Evolutionary conservation across 2,888 invertebrate species (phyloP), one percentile per base, ranked within the genome.

Genomic region (Eilema depressum): DNA sequence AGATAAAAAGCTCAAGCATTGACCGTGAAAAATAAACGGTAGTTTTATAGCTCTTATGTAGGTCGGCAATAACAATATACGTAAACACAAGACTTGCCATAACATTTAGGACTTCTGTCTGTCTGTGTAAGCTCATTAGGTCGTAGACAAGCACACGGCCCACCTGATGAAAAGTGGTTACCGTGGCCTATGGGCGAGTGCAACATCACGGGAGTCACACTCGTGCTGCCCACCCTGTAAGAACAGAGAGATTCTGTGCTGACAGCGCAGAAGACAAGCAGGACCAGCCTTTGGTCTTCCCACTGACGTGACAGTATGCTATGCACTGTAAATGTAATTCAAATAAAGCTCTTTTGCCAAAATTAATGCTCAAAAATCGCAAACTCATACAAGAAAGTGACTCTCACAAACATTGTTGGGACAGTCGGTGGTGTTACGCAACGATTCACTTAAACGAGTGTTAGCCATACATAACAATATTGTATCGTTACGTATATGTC

Each of bases 1-100:
- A 63, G 26, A 63, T 26, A 20, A 41, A 63, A 63, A 63, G n/a
- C 33, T 37, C 26, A 41, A 41, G 41, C 68, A 63, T 26, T 63
- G 41, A 26, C 63, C 63, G 63, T 63, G 41, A 41, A 63, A 41
- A 41, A 17, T 17, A 63, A 37, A 37, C 63, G 41, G 20, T 63
- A 63, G 4, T 63, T 26, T 63, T 63, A 26, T 41, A 14, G 41
- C 63, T 26, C 41, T 41, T 25, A 53, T 53, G 26, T 63, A 63
- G 41, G 41, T 41, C n/a, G 10, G 53, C 20, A 53, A 53, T 53
- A 53, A 53, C 53, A 53, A 53, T 53, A 53, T 53, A 53, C 10
- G 10, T 53, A 53, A 53, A 53, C 53, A 53, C 53, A n/a, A 47
- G 8, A 53, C 47, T 41, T 53, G n/a, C 11, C 25, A 26, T 20